Evolutionary conservation across 2,888 invertebrate species (phyloP).

Genomic region (Caenorhabditis sp.): DNA sequence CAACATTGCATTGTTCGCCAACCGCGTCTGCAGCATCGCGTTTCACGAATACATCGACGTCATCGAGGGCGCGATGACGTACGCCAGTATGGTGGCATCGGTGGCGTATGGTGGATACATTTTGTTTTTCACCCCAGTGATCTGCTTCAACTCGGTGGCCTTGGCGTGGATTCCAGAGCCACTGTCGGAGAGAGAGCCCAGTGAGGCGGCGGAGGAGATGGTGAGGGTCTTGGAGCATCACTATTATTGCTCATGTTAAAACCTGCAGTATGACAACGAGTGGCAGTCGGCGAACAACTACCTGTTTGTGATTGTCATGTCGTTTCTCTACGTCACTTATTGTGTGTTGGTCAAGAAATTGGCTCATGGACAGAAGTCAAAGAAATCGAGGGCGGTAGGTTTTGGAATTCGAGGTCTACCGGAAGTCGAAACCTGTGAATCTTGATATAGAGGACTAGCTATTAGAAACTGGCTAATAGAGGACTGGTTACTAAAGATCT

Average conservation of each 20-base stretch:
- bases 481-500: too few relatives aligned
- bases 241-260: too few relatives aligned
- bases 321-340: slow-evolving; percentile 40
- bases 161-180: slow-evolving; percentile 51
- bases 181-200: slow-evolving; percentile 23
- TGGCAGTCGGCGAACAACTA: slow-evolving; percentile 56
- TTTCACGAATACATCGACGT: slow-evolving; percentile 52
- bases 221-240: background rate
- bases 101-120: slow-evolving; percentile 31
- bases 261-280: slow-evolving; percentile 49
- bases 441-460: too few relatives aligned
- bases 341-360: slow-evolving; percentile 45
- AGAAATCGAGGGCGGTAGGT: slow-evolving; percentile 40
- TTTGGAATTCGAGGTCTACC: too few relatives aligned
- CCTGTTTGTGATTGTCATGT: slow-evolving; percentile 45
- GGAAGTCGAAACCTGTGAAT: too few relatives aligned
- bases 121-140: slow-evolving; percentile 39
- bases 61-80: slow-evolving; percentile 44
- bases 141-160: slow-evolving; percentile 47
- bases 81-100: slow-evolving; percentile 12
- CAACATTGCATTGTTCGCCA: slow-evolving; percentile 56
- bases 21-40: slow-evolving; percentile 49
- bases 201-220: slow-evolving; percentile 24
- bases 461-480: too few relatives aligned
- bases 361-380: slow-evolving; percentile 54